Base-by-base conservation (phyloP, 2,888 invertebrate genomes). In the Andrena chrysosceles region DNA sequence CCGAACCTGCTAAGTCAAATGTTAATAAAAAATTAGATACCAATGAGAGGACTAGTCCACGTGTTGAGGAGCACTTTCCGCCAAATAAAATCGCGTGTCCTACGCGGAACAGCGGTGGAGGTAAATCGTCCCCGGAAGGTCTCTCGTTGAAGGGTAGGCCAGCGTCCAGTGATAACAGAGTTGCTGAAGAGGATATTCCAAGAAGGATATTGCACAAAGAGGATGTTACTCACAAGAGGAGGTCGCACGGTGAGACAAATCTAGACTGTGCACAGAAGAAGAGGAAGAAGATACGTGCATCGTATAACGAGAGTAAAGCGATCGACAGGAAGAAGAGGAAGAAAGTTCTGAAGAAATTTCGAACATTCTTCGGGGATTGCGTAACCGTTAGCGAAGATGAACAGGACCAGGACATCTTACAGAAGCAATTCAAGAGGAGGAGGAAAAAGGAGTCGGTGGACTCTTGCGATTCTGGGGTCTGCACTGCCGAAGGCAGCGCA, bases 351-450 rank as follows among this genome's bases (percentile, higher is more conserved):
- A 29, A 8, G 0, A 84, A 62, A 23, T 78, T 81, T 13, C 68
- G 84, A 16, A 13, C 2, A 4, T 59, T 23, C 20, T 85, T 83
- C 29, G 85, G 75, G 0, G 48, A 76, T 6, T 56, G 26, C 49
- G 2, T n/a, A 2, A 70, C 60, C 8, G 0, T 70, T 3, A 85
- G 85, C 20, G 85, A 85, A 49, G 83, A 83, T 42, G 85, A 85
- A 16, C 72, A 85, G 23, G 81, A 85, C 49, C 20, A 63, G 35
- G n/a, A 29, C 49, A 49, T 83, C 2, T 35, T 80, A 20, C n/a
- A 54, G 26, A 62, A 29, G 7, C 48, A 8, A 4, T 72, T 52
- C 20, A 26, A 72, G 68, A 77, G 23, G n/a, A 73, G 60, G 29
- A 72, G 62, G 2, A 66, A 80, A n/a, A 73, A 73, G 2, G 26